phyloP scores from a whole-genome alignment of 2,888 invertebrate species.

The Leistus spinibarbis region DNA sequence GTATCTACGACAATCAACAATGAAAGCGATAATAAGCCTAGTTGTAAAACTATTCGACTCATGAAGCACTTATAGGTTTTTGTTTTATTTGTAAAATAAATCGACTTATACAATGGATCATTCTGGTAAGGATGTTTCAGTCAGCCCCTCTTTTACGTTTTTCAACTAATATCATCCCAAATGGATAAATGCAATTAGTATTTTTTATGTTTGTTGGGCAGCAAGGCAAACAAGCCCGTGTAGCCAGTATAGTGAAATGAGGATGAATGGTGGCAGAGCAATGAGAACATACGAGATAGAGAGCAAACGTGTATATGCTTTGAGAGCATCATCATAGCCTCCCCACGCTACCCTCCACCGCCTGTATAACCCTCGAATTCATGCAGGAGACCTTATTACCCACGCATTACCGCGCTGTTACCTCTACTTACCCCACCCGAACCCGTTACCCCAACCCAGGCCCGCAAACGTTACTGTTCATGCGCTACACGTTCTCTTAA shows the following conservation, averaged over 20 bases:
- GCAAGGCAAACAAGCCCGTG: background rate
- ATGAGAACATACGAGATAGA: conserved; percentile 52
- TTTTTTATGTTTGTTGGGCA: conserved; percentile 49
- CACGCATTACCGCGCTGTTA: conserved; percentile 47
- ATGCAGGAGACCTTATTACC: conserved; percentile 49
- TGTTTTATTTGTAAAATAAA: too few species aligned
- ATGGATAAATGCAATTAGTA: conserved; percentile 54
- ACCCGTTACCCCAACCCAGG: background rate
- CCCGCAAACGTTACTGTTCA: background rate
- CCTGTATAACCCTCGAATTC: conserved; percentile 45
- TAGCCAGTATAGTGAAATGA: conserved; percentile 44
- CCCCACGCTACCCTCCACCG: conserved; percentile 39
- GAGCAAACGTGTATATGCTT: conserved; percentile 20
- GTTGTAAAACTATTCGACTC: too few species aligned
- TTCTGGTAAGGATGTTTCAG: background rate
- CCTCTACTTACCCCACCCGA: background rate
- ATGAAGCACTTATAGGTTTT: too few species aligned
- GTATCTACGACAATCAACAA: too few species aligned
- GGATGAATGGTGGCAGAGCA: conserved; percentile 52
- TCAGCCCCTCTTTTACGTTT: background rate
- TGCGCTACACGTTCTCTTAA: background rate
- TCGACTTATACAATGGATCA: background rate
- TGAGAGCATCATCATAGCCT: background rate
- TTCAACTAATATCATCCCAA: conserved; percentile 51
- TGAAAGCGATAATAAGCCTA: too few species aligned